A percentile compares a stretch with the other conserved stretches of the same genome.
These are phyloP conservation scores for Clistopyga incitator DNA, from an alignment of 2,888 invertebrate species.

Conservation along the genomic window DNA sequence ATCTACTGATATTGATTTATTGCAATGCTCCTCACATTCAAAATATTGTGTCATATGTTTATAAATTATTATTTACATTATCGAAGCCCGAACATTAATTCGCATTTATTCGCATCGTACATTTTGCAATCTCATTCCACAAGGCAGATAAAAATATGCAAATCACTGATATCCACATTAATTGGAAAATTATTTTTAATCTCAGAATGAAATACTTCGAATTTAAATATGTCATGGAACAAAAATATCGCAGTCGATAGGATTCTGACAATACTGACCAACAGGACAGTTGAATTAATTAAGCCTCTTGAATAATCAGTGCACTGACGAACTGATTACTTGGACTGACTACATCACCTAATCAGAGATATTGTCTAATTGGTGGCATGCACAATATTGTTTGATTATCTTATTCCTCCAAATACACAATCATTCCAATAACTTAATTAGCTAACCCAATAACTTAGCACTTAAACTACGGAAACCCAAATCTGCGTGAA, in stretches of 20 bases:
- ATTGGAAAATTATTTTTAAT: neutral
- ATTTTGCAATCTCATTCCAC: neutral
- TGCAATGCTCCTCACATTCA: neutral
- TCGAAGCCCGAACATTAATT: neutral
- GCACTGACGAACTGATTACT: neutral
- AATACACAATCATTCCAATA: too few species aligned
- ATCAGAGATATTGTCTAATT: neutral
- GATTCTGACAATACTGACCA: neutral
- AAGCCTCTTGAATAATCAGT: neutral
- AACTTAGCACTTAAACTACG: too few species aligned
- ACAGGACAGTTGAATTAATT: neutral
- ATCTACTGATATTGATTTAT: too few species aligned
- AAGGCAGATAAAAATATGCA: neutral
- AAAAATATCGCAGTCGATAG: neutral
- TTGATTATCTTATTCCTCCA: neutral
- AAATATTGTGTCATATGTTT: neutral
- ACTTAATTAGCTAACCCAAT: too few species aligned
- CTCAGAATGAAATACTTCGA: neutral
- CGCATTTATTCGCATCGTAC: neutral
- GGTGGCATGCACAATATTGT: neutral
- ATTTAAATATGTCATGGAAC: neutral
- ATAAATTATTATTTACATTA: constrained; percentile 10
- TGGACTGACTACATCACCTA: neutral
- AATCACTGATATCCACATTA: neutral
- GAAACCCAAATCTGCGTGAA: too few species aligned